phyloP scores from a whole-genome alignment of 2,113 vertebrate species.

The Hippocampus mohnikei region DNA sequence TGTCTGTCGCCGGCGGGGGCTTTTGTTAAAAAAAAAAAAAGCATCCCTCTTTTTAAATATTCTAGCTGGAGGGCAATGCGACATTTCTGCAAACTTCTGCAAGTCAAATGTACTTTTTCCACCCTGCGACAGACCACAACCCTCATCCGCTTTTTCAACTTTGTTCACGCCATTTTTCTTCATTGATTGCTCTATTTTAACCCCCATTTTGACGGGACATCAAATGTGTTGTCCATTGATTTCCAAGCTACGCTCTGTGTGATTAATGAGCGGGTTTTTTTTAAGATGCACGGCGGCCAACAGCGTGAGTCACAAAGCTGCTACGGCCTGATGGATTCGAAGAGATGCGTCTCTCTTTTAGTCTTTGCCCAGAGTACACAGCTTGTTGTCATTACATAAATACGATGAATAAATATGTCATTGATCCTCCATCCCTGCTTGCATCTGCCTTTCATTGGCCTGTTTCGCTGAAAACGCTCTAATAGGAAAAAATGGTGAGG shows the following conservation, averaged over 20 bases:
- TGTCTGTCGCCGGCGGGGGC: background rate
- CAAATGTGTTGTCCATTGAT: background rate
- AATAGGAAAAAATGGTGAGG: background rate
- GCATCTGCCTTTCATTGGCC: background rate
- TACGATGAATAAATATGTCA: background rate
- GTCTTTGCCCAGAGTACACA: background rate
- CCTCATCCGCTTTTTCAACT: background rate
- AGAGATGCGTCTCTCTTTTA: background rate
- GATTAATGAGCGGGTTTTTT: background rate
- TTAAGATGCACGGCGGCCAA: background rate
- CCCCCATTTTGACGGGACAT: background rate
- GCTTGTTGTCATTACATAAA: background rate
- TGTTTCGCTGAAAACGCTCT: background rate
- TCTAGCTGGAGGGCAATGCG: background rate
- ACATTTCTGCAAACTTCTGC: background rate
- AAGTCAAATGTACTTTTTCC: background rate
- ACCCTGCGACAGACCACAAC: background rate
- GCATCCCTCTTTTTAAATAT: background rate
- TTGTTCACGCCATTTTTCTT: background rate
- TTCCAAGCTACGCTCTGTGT: background rate
- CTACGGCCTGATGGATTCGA: background rate
- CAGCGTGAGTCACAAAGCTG: conserved; percentile 3
- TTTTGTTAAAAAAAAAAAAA: background rate
- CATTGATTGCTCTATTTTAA: background rate
- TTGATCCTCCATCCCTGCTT: background rate